These are phyloP conservation scores for Eulithis testata DNA, from an alignment of 2,888 invertebrate species.

Conservation along the genomic window DNA sequence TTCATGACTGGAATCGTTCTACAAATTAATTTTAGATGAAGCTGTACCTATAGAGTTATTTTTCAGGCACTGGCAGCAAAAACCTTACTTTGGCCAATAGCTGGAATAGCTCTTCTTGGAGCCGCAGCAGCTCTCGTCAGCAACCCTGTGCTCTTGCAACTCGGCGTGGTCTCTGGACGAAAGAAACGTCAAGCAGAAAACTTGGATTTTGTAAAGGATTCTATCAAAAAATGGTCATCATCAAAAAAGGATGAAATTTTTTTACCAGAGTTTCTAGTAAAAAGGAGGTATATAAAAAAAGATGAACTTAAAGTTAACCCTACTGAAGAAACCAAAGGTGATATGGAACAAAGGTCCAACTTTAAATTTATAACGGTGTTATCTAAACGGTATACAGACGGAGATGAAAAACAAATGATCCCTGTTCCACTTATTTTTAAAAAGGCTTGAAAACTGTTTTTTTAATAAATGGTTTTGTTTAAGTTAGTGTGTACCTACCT, in stretches of 20 bases:
- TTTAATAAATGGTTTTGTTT: background rate
- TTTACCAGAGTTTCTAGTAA: conserved; percentile 25
- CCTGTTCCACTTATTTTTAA: conserved; percentile 62
- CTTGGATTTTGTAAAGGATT: conserved; percentile 39
- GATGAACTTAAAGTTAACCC: conserved; percentile 26
- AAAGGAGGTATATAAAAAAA: conserved; percentile 39
- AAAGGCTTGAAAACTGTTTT: conserved; percentile 34
- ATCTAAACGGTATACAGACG: conserved; percentile 39
- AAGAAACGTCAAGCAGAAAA: conserved; percentile 78
- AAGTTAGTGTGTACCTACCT: background rate
- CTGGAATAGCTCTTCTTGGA: conserved; percentile 91
- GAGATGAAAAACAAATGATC: conserved; percentile 56
- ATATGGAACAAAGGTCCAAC: conserved; percentile 12
- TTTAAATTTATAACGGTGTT: conserved; percentile 18
- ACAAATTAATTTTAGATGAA: too few relatives aligned
- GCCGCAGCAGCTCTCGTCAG: conserved; percentile 91
- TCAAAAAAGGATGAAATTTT: conserved; percentile 11
- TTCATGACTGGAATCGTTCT: too few relatives aligned
- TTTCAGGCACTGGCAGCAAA: conserved; percentile 86
- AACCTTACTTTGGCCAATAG: conserved; percentile 88
- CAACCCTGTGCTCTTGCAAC: conserved; percentile 91
- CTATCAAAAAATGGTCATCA: conserved; percentile 42
- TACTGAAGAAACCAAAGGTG: background rate
- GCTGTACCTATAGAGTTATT: conserved; percentile 14
- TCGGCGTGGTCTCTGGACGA: conserved; percentile 89